Conservation (phyloP, 37 sponge, comb jelly and placozoan species). For the Oscarella lobularis region DNA sequence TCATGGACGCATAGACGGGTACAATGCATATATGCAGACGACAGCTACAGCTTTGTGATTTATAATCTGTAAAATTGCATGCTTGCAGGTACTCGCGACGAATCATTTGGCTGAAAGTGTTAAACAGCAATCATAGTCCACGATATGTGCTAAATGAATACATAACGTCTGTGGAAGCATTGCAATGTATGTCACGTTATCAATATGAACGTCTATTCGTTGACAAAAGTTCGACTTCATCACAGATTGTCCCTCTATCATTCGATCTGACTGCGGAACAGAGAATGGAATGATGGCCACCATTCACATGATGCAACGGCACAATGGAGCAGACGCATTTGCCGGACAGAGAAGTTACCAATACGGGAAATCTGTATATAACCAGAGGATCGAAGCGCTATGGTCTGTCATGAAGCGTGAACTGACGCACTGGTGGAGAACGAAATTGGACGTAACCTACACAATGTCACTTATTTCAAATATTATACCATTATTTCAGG, state of each 20-base stretch:
- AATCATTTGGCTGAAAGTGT: slow-evolving; percentile 22
- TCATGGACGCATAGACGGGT: slow-evolving; percentile 33
- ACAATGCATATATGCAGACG: too few species aligned
- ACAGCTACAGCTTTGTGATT: neutral
- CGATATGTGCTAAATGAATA: neutral
- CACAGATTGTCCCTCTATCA: neutral
- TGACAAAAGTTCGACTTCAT: neutral
- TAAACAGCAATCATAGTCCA: slow-evolving; percentile 12
- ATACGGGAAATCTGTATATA: too few species aligned
- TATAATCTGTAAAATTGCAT: neutral
- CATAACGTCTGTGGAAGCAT: neutral
- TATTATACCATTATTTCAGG: too few species aligned
- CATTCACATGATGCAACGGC: too few species aligned
- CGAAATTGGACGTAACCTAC: too few species aligned
- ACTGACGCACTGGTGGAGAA: too few species aligned
- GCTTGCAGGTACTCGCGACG: slow-evolving; percentile 20
- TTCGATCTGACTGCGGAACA: neutral
- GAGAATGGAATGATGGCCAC: neutral
- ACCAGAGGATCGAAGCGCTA: too few species aligned
- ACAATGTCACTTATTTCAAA: too few species aligned
- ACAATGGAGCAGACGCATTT: too few species aligned
- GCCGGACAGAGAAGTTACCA: too few species aligned
- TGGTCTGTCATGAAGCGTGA: too few species aligned
- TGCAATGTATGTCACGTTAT: slow-evolving; percentile 2
- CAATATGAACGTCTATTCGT: neutral